Percentiles rank a stretch among this genome's conserved stretches.
Evolutionary conservation across 2,113 vertebrate species (phyloP).

Genomic region (Burhinus oedicnemus): DNA sequence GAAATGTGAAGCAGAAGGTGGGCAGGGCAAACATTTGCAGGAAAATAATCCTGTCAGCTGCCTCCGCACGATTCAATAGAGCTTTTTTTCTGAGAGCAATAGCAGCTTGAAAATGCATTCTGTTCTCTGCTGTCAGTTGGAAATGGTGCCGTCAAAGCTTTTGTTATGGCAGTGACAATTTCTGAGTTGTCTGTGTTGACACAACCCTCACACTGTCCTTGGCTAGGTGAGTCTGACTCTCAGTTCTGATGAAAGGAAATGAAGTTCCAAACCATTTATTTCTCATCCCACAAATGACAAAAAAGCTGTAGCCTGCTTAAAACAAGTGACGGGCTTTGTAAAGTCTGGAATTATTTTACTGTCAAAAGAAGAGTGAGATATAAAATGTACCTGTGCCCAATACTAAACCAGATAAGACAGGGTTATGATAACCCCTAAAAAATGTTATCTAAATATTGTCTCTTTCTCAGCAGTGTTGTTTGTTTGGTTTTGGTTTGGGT

Average conservation of each 20-base stretch:
- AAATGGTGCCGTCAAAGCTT: not conserved
- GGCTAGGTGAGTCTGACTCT: constrained; percentile 40
- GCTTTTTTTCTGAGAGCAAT: not conserved
- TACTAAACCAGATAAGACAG: not conserved
- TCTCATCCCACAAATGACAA: not conserved
- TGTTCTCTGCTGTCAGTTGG: constrained; percentile 38
- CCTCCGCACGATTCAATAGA: not conserved
- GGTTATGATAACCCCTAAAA: not conserved
- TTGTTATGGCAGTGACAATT: constrained; percentile 8
- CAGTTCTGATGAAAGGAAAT: not conserved
- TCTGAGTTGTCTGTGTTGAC: constrained; percentile 8
- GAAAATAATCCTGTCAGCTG: constrained; percentile 39
- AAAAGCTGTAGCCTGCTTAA: not conserved
- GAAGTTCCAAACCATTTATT: constrained; percentile 32
- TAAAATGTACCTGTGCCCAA: not conserved
- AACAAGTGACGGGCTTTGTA: not conserved
- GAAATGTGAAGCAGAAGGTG: constrained; percentile 54
- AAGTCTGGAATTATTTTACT: not conserved
- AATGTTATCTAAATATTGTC: not conserved
- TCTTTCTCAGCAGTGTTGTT: not conserved
- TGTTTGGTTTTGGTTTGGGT: not conserved
- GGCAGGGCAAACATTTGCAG: constrained; percentile 44
- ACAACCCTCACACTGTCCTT: constrained; percentile 17
- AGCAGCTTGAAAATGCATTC: constrained; percentile 32
- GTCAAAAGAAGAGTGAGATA: not conserved